These are phyloP conservation scores for Lamproptera curius DNA, from an alignment of 2,888 invertebrate species.

Conservation along the genomic window DNA sequence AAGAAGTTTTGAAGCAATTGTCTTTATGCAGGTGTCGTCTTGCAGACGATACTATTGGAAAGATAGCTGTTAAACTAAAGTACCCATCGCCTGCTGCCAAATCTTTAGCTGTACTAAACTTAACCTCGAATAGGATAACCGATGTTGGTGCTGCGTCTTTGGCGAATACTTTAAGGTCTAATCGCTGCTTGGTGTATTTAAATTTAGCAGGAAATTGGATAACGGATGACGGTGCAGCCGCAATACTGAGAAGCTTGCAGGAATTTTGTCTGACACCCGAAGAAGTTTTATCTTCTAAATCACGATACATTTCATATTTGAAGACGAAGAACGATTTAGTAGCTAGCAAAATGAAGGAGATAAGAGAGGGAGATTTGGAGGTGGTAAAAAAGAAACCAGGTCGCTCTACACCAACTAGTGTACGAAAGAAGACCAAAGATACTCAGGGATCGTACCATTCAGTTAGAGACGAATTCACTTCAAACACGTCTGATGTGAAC, in stretches of 20 bases:
- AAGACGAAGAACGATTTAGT: constrained; percentile 34
- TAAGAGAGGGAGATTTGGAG: constrained; percentile 32
- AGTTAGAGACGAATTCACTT: constrained; percentile 28
- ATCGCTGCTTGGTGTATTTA: constrained; percentile 44
- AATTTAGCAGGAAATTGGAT: constrained; percentile 50
- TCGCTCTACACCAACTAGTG: constrained; percentile 6
- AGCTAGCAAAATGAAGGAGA: constrained; percentile 27
- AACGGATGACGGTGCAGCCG: constrained; percentile 40
- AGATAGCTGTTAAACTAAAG: constrained; percentile 35
- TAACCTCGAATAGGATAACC: constrained; percentile 50
- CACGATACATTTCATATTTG: constrained; percentile 35
- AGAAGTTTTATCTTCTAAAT: constrained; percentile 36
- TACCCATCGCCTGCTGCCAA: constrained; percentile 39
- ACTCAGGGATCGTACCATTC: constrained; percentile 31
- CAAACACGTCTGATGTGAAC: constrained; percentile 25
- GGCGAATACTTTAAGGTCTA: constrained; percentile 40
- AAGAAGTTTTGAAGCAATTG: constrained; percentile 33
- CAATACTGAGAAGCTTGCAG: constrained; percentile 35
- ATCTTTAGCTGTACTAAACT: constrained; percentile 40
- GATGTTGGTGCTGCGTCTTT: constrained; percentile 42
- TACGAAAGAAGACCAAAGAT: constrained; percentile 32
- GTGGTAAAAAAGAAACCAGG: constrained; percentile 29
- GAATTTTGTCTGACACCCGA: constrained; percentile 40
- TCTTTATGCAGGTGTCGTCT: constrained; percentile 49
- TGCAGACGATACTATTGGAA: constrained; percentile 37